These are phyloP conservation scores for Motacilla alba DNA, from an alignment of 2,113 vertebrate genomes.

Conservation along the genomic window DNA sequence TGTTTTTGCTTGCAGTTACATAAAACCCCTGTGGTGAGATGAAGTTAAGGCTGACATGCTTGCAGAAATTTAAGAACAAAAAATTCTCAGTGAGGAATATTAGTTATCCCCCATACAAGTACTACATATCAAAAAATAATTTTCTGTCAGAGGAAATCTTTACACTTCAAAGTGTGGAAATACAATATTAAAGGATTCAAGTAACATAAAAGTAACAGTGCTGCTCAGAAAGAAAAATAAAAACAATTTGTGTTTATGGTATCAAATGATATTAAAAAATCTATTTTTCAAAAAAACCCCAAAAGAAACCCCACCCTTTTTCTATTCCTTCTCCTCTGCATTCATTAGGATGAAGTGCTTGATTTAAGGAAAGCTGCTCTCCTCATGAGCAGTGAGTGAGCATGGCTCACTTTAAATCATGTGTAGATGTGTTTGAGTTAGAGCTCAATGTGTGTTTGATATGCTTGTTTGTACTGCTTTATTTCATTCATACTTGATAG, in stretches of 20 bases:
- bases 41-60: background rate
- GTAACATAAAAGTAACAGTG: background rate
- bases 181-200: background rate
- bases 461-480: background rate
- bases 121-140: background rate
- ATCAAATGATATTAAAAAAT: background rate
- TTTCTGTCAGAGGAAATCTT: background rate
- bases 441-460: background rate
- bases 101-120: background rate
- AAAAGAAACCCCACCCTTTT: background rate
- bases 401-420: background rate
- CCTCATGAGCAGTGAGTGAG: background rate
- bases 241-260: background rate
- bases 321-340: background rate
- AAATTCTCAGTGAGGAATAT: background rate
- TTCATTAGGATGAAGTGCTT: background rate
- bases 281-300: too few species aligned
- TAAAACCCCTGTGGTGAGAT: background rate
- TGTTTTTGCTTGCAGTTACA: background rate
- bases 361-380: background rate
- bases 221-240: background rate
- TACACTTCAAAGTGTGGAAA: background rate
- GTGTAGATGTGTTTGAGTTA: background rate
- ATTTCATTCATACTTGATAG: background rate
- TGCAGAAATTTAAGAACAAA: background rate